phyloP scores from a whole-genome alignment of 2,113 vertebrate genomes.

The Percopsis transmontana region DNA sequence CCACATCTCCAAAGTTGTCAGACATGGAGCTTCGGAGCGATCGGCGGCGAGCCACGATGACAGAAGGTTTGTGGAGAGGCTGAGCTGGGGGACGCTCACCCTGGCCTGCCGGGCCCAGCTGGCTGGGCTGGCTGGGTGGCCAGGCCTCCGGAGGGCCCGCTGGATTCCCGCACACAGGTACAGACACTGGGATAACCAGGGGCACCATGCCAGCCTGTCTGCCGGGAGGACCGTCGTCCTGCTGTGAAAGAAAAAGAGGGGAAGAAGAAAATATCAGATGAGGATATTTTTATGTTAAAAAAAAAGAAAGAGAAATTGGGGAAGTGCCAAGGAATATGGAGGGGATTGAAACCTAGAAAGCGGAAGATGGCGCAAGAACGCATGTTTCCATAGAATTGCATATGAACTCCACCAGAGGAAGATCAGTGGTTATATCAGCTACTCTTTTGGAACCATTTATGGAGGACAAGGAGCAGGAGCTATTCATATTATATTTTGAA shows the following conservation, averaged over 20 bases:
- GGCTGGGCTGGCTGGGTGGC: constrained; percentile 55
- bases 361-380: constrained; percentile 12
- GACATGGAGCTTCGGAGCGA: constrained; percentile 80
- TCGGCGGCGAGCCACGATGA: constrained; percentile 91
- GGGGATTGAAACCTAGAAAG: constrained; percentile 21
- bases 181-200: constrained; percentile 95
- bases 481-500: too few species aligned
- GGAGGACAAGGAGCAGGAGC: too few species aligned
- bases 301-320: not conserved
- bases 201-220: constrained; percentile 84
- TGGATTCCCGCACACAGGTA: constrained; percentile 85
- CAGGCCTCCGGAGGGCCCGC: constrained; percentile 70
- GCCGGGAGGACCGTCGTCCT: constrained; percentile 54
- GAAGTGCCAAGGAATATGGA: not conserved
- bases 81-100: constrained; percentile 64
- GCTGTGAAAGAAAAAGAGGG: constrained; percentile 16
- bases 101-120: constrained; percentile 21
- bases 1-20: constrained; percentile 83
- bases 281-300: too few species aligned
- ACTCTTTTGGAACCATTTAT: too few species aligned
- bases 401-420: too few species aligned
- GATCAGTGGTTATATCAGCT: too few species aligned
- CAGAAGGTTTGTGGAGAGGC: constrained; percentile 85
- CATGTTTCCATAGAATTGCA: too few species aligned
- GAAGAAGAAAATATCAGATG: not conserved